Conservation (phyloP, 1,140 invertebrate species). For the Cherax destructor region DNA sequence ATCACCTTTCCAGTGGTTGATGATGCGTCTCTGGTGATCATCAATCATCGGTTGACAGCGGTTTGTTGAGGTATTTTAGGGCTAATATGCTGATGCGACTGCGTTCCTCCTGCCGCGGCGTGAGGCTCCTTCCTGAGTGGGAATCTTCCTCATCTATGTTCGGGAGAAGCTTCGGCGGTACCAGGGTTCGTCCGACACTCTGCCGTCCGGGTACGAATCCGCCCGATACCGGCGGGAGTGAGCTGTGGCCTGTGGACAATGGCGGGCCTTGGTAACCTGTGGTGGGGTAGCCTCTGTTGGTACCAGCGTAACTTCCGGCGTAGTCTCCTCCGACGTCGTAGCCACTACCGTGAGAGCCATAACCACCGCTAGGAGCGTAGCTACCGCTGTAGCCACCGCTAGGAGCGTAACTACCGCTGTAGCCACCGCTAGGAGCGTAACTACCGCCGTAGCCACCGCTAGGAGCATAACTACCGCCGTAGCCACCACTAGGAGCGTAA, state of each 20-base stretch:
- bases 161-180: not conserved
- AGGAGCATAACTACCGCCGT: too few relatives aligned
- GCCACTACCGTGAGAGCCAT: too few relatives aligned
- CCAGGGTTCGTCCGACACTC: not conserved
- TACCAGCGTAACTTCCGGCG: not conserved
- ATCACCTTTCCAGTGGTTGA: too few relatives aligned
- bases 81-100: not conserved
- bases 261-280: too few relatives aligned
- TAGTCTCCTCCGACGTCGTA: not conserved
- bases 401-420: too few relatives aligned
- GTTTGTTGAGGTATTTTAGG: conserved; percentile 11
- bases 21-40: not conserved
- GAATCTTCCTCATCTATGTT: conserved; percentile 19
- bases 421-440: too few relatives aligned
- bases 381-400: too few relatives aligned
- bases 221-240: not conserved
- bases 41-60: not conserved
- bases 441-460: too few relatives aligned
- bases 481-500: too few relatives aligned
- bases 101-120: conserved; percentile 36
- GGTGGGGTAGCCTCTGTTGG: too few relatives aligned
- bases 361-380: too few relatives aligned
- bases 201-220: too few relatives aligned
- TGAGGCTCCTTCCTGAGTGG: conserved; percentile 9
- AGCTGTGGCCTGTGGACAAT: not conserved